Conservation (phyloP, 2,797 vertebrate species). For the Kryptolebias ocellatus region DNA sequence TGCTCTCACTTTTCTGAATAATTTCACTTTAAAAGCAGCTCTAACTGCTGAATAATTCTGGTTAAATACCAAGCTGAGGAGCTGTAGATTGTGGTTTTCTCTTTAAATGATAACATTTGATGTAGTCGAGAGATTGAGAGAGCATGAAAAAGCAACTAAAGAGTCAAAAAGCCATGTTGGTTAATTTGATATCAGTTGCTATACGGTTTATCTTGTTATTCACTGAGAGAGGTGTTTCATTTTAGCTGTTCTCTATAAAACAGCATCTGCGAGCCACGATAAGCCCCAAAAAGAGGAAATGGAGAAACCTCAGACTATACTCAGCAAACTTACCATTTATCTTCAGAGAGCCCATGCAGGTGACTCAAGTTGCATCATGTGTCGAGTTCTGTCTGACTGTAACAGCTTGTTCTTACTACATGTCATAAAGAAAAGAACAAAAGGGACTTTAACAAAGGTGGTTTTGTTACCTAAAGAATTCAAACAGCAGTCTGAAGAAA, state of each 20-base stretch:
- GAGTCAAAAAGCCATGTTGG: slow-evolving; percentile 26
- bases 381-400: slow-evolving; percentile 15
- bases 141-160: slow-evolving; percentile 16
- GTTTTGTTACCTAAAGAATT: background rate
- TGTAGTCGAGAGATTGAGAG: slow-evolving; percentile 5
- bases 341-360: slow-evolving; percentile 57
- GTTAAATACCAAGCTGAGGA: background rate
- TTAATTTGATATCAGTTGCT: slow-evolving; percentile 26
- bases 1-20: background rate
- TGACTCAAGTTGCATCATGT: slow-evolving; percentile 56
- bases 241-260: slow-evolving; percentile 71
- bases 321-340: slow-evolving; percentile 66
- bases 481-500: too few relatives aligned
- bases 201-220: slow-evolving; percentile 43
- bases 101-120: slow-evolving; percentile 22
- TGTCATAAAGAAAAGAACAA: background rate
- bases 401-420: slow-evolving; percentile 11
- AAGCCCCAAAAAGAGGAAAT: slow-evolving; percentile 80
- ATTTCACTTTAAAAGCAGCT: background rate
- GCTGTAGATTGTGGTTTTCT: background rate
- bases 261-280: slow-evolving; percentile 73
- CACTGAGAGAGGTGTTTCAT: slow-evolving; percentile 48
- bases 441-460: background rate
- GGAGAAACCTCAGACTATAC: slow-evolving; percentile 80
- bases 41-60: background rate